A percentile compares a stretch with the other conserved stretches of the same genome.
phyloP scores from a whole-genome alignment of 2,888 invertebrate species.

The Unio delphinus region DNA sequence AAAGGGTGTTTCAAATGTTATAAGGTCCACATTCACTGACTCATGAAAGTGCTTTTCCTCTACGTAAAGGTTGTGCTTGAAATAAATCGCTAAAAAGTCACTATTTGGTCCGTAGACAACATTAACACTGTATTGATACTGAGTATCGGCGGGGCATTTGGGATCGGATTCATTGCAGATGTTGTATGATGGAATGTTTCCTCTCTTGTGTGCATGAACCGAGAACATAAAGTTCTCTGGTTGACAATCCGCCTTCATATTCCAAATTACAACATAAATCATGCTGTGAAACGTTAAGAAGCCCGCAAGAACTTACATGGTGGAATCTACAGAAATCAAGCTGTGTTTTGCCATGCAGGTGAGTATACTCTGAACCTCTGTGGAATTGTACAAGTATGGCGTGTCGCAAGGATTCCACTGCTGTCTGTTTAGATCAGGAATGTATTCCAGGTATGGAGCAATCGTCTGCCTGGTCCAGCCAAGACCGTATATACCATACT shows the following conservation, averaged over 20 bases:
- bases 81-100: constrained; percentile 73
- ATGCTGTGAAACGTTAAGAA: constrained; percentile 18
- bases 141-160: constrained; percentile 17
- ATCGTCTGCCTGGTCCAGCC: constrained; percentile 22
- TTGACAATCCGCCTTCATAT: constrained; percentile 14
- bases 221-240: constrained; percentile 15
- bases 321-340: constrained; percentile 28
- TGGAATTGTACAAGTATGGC: background rate
- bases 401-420: constrained; percentile 45
- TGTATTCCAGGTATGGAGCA: constrained; percentile 27
- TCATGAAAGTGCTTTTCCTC: constrained; percentile 71
- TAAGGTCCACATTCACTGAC: constrained; percentile 35
- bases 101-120: constrained; percentile 23
- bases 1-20: constrained; percentile 47
- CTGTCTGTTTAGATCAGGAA: constrained; percentile 16
- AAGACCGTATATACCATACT: constrained; percentile 73
- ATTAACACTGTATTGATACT: constrained; percentile 20
- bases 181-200: constrained; percentile 14
- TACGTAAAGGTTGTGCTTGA: constrained; percentile 73
- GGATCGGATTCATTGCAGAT: constrained; percentile 4
- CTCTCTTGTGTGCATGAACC: constrained; percentile 20
- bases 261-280: constrained; percentile 17
- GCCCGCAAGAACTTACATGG: constrained; percentile 14
- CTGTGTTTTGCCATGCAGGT: constrained; percentile 29
- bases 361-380: constrained; percentile 19